Base-by-base conservation (phyloP, 1,140 invertebrate species). In the Fopius arisanus region DNA sequence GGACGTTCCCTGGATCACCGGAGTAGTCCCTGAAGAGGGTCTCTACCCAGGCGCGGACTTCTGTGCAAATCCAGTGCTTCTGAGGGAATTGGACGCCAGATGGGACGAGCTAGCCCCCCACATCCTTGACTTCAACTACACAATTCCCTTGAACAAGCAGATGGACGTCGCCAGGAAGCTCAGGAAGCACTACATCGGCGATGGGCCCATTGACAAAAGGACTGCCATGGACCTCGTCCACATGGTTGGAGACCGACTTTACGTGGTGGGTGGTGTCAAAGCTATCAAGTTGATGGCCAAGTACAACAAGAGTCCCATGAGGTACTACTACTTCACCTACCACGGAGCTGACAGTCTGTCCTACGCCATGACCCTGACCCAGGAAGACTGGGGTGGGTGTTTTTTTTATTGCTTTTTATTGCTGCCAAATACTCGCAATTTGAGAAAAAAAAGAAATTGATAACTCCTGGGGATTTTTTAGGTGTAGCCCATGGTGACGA, bases 401-500 rank as follows among this genome's bases (percentile, higher is more conserved):
- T 10, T 72, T 72, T 51, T 26, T 1, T 29, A 16, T 41, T 3
- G n/a, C n/a, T n/a, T n/a, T n/a, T n/a, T n/a, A n/a, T n/a, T n/a
- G n/a, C n/a, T n/a, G n/a, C n/a, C n/a, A n/a, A n/a, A n/a, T n/a
- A n/a, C n/a, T n/a, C n/a, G n/a, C n/a, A n/a, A n/a, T n/a, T n/a
- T n/a, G n/a, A n/a, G n/a, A n/a, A n/a, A n/a, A n/a, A n/a, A n/a
- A n/a, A n/a, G n/a, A n/a, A n/a, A n/a, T n/a, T n/a, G n/a, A n/a
- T n/a, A 59, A 70, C 67, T 65, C 67, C 29, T 62, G 43, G 23
- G 9, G 0, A 62, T 29, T 31, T 16, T 76, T 72, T 73, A 90
- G 91, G 90, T 72, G 89, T 90, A 3, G 86, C 87, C 67, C 90
- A 91, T 75, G 89, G 85, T 2, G 90, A 91, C 76, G 91, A 91